A percentile compares a stretch with the other conserved stretches of the same genome.
phyloP scores from a whole-genome alignment of 2,113 vertebrate genomes.

The Atherinomorus stipes region DNA sequence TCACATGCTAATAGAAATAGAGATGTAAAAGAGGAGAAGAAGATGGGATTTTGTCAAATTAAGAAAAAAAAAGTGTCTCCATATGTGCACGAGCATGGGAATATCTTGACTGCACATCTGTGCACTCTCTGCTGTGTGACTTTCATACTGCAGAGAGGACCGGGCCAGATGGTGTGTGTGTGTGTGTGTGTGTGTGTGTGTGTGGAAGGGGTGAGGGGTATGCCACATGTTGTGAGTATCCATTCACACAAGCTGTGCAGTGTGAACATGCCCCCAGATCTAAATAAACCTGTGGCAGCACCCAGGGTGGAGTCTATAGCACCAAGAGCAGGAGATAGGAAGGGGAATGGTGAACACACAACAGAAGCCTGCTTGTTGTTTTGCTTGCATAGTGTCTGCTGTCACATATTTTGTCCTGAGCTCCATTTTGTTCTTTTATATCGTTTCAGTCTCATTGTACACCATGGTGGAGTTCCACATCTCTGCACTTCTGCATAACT shows the following conservation, averaged over 20 bases:
- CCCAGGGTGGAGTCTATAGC: slow-evolving; percentile 51
- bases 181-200: slow-evolving; percentile 6
- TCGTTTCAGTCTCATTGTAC: neutral
- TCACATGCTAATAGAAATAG: neutral
- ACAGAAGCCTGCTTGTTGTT: slow-evolving; percentile 39
- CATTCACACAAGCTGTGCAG: slow-evolving; percentile 76
- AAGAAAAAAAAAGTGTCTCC: neutral
- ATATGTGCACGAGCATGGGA: slow-evolving; percentile 62
- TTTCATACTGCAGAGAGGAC: slow-evolving; percentile 54
- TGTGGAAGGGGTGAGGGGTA: slow-evolving; percentile 18
- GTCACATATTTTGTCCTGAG: slow-evolving; percentile 48
- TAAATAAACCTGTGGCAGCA: slow-evolving; percentile 77
- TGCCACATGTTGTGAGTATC: slow-evolving; percentile 73
- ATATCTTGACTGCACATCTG: slow-evolving; percentile 78
- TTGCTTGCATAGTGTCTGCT: slow-evolving; percentile 9
- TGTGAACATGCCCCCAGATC: slow-evolving; percentile 58
- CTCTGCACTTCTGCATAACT: slow-evolving; percentile 11
- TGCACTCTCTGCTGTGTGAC: slow-evolving; percentile 57
- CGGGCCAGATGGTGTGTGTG: slow-evolving; percentile 74
- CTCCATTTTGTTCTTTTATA: slow-evolving; percentile 23
- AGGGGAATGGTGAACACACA: slow-evolving; percentile 23
- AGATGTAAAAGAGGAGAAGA: neutral
- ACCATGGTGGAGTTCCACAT: neutral
- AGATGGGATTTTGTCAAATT: neutral
- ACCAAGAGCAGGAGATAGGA: slow-evolving; percentile 14